These are phyloP conservation scores for Argentina silus DNA, from an alignment of 2,797 vertebrate genomes.

Conservation along the genomic window DNA sequence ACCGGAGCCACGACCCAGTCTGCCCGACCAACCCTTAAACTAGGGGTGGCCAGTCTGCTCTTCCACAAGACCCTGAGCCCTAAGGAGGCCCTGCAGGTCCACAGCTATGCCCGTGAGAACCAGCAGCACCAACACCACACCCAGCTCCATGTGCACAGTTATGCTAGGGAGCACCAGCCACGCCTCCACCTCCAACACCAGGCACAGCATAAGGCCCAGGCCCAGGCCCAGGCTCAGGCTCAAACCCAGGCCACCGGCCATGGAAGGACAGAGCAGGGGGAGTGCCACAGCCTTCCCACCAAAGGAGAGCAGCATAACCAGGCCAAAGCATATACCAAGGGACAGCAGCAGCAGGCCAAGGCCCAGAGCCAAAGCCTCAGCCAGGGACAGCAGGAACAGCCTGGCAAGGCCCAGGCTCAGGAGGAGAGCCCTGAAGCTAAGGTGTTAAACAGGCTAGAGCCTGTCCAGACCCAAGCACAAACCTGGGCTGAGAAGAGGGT, in stretches of 20 bases:
- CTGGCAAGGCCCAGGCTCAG: slow-evolving; percentile 32
- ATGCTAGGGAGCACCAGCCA: slow-evolving; percentile 70
- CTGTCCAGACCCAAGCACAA: slow-evolving; percentile 14
- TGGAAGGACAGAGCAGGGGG: slow-evolving; percentile 29
- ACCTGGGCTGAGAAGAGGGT: slow-evolving; percentile 11
- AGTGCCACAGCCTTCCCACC: not conserved
- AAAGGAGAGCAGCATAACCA: slow-evolving; percentile 8
- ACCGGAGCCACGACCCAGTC: slow-evolving; percentile 38
- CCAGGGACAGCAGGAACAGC: not conserved
- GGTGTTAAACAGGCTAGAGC: not conserved
- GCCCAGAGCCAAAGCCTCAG: not conserved
- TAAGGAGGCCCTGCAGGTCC: slow-evolving; percentile 83
- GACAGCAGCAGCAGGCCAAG: slow-evolving; percentile 8
- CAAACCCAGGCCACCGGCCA: not conserved
- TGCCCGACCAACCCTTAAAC: slow-evolving; percentile 70
- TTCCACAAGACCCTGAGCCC: slow-evolving; percentile 83
- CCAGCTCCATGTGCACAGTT: slow-evolving; percentile 82
- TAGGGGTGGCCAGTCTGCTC: slow-evolving; percentile 83
- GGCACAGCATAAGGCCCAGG: slow-evolving; percentile 75
- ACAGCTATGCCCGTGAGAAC: slow-evolving; percentile 83
- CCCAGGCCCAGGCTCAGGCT: slow-evolving; percentile 24
- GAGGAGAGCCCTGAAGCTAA: slow-evolving; percentile 65
- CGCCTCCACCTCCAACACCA: slow-evolving; percentile 36
- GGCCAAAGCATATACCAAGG: slow-evolving; percentile 7
- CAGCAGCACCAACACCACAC: slow-evolving; percentile 50